These are phyloP conservation scores for Enoplosus armatus DNA, from an alignment of 2,797 vertebrate genomes.

Conservation along the genomic window DNA sequence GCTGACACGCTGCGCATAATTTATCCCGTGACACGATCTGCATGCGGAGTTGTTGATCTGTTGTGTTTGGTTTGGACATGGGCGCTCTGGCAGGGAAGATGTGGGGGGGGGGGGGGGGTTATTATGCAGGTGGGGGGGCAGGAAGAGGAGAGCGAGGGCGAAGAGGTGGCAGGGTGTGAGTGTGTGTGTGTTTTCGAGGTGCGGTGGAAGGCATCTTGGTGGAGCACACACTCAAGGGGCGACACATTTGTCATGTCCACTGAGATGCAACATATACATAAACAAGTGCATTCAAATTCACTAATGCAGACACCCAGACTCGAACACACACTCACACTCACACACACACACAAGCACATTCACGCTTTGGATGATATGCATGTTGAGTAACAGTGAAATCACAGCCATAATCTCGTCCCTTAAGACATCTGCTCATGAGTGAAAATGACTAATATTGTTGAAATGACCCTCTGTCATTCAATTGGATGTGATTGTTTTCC, in stretches of 20 bases:
- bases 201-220: slow-evolving; percentile 60
- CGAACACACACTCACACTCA: slow-evolving; percentile 24
- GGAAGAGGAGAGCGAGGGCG: slow-evolving; percentile 64
- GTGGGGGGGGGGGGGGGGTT: slow-evolving; percentile 52
- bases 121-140: slow-evolving; percentile 75
- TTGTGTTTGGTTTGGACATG: slow-evolving; percentile 86
- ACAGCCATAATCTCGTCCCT: slow-evolving; percentile 60
- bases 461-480: slow-evolving; percentile 65
- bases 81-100: slow-evolving; percentile 78
- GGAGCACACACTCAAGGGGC: slow-evolving; percentile 74
- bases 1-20: slow-evolving; percentile 88
- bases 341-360: slow-evolving; percentile 9
- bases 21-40: slow-evolving; percentile 88
- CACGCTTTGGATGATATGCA: slow-evolving; percentile 47
- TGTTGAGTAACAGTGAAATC: slow-evolving; percentile 71
- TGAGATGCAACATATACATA: slow-evolving; percentile 80
- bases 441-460: slow-evolving; percentile 68
- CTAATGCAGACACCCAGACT: slow-evolving; percentile 61
- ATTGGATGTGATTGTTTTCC: slow-evolving; percentile 52
- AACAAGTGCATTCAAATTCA: slow-evolving; percentile 75
- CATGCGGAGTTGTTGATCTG: slow-evolving; percentile 88
- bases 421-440: slow-evolving; percentile 71
- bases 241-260: slow-evolving; percentile 86
- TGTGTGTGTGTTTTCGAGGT: slow-evolving; percentile 59
- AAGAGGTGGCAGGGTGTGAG: slow-evolving; percentile 69